Evolutionary conservation across 2,888 invertebrate genomes (phyloP).

Genomic region (Nomada flava): DNA sequence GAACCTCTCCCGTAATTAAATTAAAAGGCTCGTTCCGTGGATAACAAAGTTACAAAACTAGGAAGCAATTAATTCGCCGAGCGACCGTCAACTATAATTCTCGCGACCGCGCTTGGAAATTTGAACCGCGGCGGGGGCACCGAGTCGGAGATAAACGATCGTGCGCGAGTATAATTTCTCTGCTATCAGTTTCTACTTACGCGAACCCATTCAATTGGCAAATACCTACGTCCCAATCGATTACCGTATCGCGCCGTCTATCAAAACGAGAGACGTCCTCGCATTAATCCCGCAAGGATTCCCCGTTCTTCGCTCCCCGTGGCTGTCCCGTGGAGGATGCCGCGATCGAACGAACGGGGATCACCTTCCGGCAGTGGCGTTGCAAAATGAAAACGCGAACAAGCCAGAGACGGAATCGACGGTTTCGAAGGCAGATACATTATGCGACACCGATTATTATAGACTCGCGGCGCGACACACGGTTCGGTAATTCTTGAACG

Average conservation of each 20-base stretch:
- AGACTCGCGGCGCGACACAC: neutral
- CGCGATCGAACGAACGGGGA: neutral
- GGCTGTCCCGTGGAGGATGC: too few relatives aligned
- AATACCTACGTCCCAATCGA: neutral
- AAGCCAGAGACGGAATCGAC: neutral
- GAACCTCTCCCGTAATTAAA: conserved; percentile 19
- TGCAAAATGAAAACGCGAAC: neutral
- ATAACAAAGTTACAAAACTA: conserved; percentile 13
- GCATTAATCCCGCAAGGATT: neutral
- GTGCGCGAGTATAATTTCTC: neutral
- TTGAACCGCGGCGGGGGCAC: neutral
- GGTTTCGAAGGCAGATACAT: conserved; percentile 10
- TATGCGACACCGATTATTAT: neutral
- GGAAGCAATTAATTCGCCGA: conserved; percentile 27
- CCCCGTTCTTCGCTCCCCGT: neutral
- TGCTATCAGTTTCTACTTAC: neutral
- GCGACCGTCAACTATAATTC: neutral
- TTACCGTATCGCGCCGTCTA: neutral
- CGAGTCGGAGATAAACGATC: conserved; percentile 9
- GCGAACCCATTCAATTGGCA: neutral
- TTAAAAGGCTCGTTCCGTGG: conserved; percentile 16
- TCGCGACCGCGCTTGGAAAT: conserved; percentile 6
- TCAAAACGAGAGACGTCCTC: neutral
- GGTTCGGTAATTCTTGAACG: conserved; percentile 1
- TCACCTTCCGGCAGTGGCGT: neutral